Base-by-base conservation (phyloP, 2,113 vertebrate genomes). In the Piprites chloris region DNA sequence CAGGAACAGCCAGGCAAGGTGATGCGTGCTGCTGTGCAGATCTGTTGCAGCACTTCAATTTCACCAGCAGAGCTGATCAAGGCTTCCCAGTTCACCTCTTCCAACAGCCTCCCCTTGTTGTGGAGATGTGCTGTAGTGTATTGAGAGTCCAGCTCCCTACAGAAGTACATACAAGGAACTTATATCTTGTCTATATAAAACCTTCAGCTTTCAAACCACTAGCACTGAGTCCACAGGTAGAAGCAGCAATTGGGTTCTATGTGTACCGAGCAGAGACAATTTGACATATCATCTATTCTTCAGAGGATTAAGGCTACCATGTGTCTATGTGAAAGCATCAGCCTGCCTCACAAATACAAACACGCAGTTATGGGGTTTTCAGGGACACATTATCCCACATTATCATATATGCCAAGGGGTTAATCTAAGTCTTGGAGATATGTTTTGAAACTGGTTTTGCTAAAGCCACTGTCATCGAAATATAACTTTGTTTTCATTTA, bases 181-280 rank as follows among this genome's bases (percentile, higher is more conserved):
- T 49, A 24, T 10, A 62, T 15, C 39, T 56, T 35, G 47, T 21
- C 47, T 50, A 13, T 12, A 22, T 3, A 13, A 32, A 84, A 1
- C 24, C 33, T 73, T 62, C 56, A 80, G 67, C 35, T 80, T 80
- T 63, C 63, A 67, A 80, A 66, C 41, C 22, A 20, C 33, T 39
- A 85, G 30, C n/a, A 32, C 33, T 6, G 24, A 44, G 39, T 71
- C 44, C 41, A 77, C 66, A 81, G 37, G 39, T 3, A 47, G 44
- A 39, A 94, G n/a, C 90, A 86, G 47, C n/a, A 88, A 92, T 88
- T 90, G 77, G 59, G 44, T 90, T 92, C 56, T 39, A 26, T 7
- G 12, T 46, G 41, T 30, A 86, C 23, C 0, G 0, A 73, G 39
- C 35, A 89, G 78, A 86, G 71, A 90, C 52, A 83, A 90, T 74